phyloP scores from a whole-genome alignment of 2,797 vertebrate species.

The Platyrinchus mystaceus region DNA sequence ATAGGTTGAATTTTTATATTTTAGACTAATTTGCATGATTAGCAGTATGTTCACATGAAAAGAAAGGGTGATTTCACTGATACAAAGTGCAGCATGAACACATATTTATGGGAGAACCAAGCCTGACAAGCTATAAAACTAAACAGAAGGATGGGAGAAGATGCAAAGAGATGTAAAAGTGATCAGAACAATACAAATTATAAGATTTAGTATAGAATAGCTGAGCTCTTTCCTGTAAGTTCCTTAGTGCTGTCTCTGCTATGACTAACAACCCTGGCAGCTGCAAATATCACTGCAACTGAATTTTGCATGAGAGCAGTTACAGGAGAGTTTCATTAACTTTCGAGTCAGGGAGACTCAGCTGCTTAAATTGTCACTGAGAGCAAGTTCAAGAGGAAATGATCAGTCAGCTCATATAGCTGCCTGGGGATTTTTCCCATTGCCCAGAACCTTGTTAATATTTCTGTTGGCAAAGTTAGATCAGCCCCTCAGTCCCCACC shows the following conservation, averaged over 20 bases:
- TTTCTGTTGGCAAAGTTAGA: slow-evolving; percentile 1
- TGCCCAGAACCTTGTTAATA: background rate
- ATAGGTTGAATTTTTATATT: background rate
- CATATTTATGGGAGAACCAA: background rate
- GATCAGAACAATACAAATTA: background rate
- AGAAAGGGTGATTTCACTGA: background rate
- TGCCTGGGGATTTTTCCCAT: background rate
- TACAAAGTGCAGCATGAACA: background rate
- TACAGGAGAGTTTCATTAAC: slow-evolving; percentile 36
- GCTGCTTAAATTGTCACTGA: slow-evolving; percentile 25
- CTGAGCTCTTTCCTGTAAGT: background rate
- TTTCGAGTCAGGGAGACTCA: slow-evolving; percentile 29
- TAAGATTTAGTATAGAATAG: background rate
- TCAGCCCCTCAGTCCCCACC: background rate
- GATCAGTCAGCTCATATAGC: background rate
- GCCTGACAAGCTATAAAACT: background rate
- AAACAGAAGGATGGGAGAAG: background rate
- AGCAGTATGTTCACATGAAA: background rate
- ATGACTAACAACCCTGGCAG: background rate
- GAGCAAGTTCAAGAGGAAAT: slow-evolving; percentile 28
- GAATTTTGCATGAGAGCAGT: slow-evolving; percentile 52
- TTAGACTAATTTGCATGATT: background rate
- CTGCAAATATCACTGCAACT: slow-evolving; percentile 5
- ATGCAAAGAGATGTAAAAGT: background rate
- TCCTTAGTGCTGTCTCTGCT: background rate